Base-by-base conservation (phyloP, 2,888 invertebrate species). In the Panopea generosa region DNA sequence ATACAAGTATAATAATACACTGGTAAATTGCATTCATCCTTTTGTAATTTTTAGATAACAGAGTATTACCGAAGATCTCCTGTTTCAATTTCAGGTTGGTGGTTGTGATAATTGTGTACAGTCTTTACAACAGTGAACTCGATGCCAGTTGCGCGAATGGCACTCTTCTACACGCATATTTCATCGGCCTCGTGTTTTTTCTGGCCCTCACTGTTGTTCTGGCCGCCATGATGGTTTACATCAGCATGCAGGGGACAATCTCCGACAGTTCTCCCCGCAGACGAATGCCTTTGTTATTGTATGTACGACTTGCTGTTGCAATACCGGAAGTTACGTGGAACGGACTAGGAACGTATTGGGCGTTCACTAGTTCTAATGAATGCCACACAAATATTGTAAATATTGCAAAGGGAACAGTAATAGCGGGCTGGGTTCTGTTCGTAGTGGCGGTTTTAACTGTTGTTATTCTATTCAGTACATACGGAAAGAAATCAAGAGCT, bases 341-440 rank as follows among this genome's bases (percentile, higher is more conserved):
- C 43, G 69, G 59, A 7, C 40, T 71, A 27, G 81, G 81, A 55
- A 77, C 74, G 2, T 69, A 45, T 29, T 74, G 71, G 62, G 77
- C 77, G 9, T 80, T 80, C 20, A 45, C 38, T 2, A 60, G 63
- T 9, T 77, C 85, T 4, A 77, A 77, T 38, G 77, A 66, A 7
- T 90, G 90, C 76, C 82, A 84, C 27, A 59, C 53, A 40, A 61
- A 75, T 16, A 85, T 90, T 38, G 88, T 90, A 6, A 79, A 79
- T 71, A 84, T 89, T 0, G 89, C 87, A 7, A 87, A 89, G 95
- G 96, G 95, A 73, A 94, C 96, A 84, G 96, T 96, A 0, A 94
- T 96, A 59, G 96, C 96, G 92, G 96, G 96, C 89, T 97, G 97
- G 97, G 95, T 96, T 27, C 94, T 96, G 60, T 94, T 96, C 66